Base-by-base conservation (phyloP, 2,888 invertebrate genomes). In the Julus scanicus region DNA sequence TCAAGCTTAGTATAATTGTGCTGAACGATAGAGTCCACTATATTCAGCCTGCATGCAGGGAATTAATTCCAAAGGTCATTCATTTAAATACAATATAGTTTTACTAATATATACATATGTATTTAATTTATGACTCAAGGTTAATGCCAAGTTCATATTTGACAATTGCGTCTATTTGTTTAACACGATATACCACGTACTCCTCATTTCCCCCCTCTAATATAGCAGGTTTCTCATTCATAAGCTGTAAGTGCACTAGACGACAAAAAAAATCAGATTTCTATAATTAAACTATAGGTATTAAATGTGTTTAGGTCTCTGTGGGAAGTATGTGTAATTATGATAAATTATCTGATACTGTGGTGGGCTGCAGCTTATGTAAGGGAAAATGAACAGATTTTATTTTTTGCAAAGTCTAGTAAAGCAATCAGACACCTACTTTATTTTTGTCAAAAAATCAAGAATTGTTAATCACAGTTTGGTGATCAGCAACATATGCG, bases 81-180 rank as follows among this genome's bases (percentile, higher is more conserved):
- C 80, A 80, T 80, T 80, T 80, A 80, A 80, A 80, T 37, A 80
- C 37, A 80, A 71, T 71, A 6, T 71, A 20, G 29, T 71, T 20
- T 20, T 71, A 29, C 20, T 29, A 29, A 29, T n/a, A 29, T 9
- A 71, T n/a, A 29, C 13, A 2, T 4, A 3, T 53, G 13, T n/a
- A 63, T 17, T 63, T 63, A 53, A 15, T 17, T 53, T 53, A 53
- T n/a, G 63, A 63, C 13, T 63, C 63, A 63, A n/a, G 63, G 63
- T 63, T 63, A 63, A n/a, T 63, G n/a, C 3, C 63, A n/a, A 63
- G 44, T 13, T 53, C 53, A 53, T 13, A 53, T 44, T 44, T 63
- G 4, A 63, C 17, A 63, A 49, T 63, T n/a, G n/a, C 63, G n/a
- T 17, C 53, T 53, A 53, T 3, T 53, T 53, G 44, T 8, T 44